Conservation (phyloP, 2,797 vertebrate species). For the Xenopus petersii region DNA sequence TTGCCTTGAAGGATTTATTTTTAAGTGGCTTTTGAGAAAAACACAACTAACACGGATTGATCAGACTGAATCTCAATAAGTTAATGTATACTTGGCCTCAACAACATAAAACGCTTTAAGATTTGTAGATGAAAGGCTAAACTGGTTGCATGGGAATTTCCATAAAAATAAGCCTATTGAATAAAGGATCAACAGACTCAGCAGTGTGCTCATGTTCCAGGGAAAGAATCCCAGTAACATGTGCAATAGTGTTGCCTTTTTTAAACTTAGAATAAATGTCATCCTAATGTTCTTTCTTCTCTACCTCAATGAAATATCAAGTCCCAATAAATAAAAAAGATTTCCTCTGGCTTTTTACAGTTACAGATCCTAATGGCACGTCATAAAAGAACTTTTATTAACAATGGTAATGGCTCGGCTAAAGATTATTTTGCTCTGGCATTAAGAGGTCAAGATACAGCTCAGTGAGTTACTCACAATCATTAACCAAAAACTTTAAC, state of each 20-base stretch:
- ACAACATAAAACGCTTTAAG: conserved; percentile 52
- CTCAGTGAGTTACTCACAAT: conserved; percentile 41
- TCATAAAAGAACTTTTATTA: conserved; percentile 49
- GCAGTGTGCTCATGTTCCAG: conserved; percentile 48
- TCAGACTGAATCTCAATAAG: conserved; percentile 63
- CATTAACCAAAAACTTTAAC: conserved; percentile 41
- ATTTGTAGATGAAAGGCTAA: conserved; percentile 43
- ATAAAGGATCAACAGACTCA: conserved; percentile 21
- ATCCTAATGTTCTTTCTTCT: conserved; percentile 54
- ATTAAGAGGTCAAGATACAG: conserved; percentile 43
- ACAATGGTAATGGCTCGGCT: conserved; percentile 47
- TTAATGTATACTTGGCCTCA: conserved; percentile 52
- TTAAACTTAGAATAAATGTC: conserved; percentile 54
- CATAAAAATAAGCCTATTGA: conserved; percentile 51
- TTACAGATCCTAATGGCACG: conserved; percentile 51
- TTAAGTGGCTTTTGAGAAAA: conserved; percentile 65
- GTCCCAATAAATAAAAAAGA: conserved; percentile 53
- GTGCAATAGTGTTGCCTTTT: conserved; percentile 39
- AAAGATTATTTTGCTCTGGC: conserved; percentile 42
- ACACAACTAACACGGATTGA: conserved; percentile 64
- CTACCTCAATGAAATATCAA: conserved; percentile 47
- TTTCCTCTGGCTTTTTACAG: conserved; percentile 45
- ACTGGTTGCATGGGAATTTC: conserved; percentile 46
- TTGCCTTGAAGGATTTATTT: conserved; percentile 72
- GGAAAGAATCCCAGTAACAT: conserved; percentile 52